phyloP scores from a whole-genome alignment of 2,113 vertebrate genomes.

The Redunca redunca region DNA sequence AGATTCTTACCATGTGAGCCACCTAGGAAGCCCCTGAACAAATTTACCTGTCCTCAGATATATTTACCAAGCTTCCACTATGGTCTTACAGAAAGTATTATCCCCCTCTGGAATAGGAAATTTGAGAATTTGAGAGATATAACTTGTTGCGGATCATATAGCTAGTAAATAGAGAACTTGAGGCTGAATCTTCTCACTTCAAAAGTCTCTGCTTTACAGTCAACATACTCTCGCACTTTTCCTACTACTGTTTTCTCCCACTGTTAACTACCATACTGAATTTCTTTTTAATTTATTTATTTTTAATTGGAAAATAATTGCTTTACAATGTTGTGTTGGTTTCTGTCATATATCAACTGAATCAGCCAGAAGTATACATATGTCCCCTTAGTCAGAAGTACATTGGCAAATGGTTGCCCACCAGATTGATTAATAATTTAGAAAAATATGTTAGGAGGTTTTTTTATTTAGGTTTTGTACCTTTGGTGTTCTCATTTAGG shows the following conservation, averaged over 20 bases:
- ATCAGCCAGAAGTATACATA: neutral
- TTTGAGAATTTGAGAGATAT: neutral
- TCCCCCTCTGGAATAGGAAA: neutral
- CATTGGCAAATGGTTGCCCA: neutral
- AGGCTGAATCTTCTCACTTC: too few relatives aligned
- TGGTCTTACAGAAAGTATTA: neutral
- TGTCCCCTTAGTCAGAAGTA: neutral
- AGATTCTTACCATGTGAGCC: neutral
- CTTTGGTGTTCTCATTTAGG: neutral
- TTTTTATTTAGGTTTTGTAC: slow-evolving; percentile 27
- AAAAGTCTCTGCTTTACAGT: too few relatives aligned
- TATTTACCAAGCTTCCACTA: neutral
- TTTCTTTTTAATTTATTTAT: neutral
- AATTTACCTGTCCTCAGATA: neutral
- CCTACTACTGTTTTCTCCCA: neutral
- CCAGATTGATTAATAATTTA: neutral
- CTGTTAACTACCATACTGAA: neutral
- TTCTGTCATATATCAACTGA: neutral
- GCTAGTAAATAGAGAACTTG: too few relatives aligned
- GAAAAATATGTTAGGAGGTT: neutral
- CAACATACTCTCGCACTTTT: neutral
- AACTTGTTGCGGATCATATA: neutral
- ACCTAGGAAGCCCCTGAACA: neutral
- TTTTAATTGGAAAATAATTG: neutral
- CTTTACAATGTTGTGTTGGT: neutral